Evolutionary conservation across 2,888 invertebrate genomes (phyloP).

Genomic region (Gerris lacustris): DNA sequence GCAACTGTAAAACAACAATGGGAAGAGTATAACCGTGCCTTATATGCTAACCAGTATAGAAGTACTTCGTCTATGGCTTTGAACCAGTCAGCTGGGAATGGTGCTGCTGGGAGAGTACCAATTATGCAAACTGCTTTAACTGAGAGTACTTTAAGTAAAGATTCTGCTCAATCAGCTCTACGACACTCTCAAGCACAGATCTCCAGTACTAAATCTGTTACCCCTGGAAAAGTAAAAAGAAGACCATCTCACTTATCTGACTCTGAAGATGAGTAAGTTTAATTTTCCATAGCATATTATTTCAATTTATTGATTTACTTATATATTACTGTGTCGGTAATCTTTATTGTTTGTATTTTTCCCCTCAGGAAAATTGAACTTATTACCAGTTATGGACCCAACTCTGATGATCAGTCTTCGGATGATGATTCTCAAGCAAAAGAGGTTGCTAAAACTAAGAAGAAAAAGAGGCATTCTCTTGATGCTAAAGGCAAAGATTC

Average conservation of each 20-base stretch:
- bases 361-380: conserved; percentile 44
- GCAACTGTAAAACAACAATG: conserved; percentile 27
- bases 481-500: not conserved
- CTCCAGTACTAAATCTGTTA: conserved; percentile 11
- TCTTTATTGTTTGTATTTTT: too few relatives aligned
- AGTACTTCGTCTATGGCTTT: not conserved
- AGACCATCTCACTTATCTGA: conserved; percentile 35
- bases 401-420: conserved; percentile 41
- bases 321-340: not conserved
- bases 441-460: conserved; percentile 22
- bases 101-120: conserved; percentile 10
- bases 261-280: conserved; percentile 40
- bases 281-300: not conserved
- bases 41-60: not conserved
- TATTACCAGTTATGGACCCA: conserved; percentile 43
- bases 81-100: conserved; percentile 4
- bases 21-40: conserved; percentile 14
- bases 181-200: too few relatives aligned
- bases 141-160: not conserved
- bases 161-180: too few relatives aligned
- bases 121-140: too few relatives aligned
- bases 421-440: conserved; percentile 30
- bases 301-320: not conserved
- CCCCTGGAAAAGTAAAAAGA: conserved; percentile 30
- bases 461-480: conserved; percentile 15